phyloP scores from a whole-genome alignment of 2,113 vertebrate genomes.

The Pterocles orientalis region DNA sequence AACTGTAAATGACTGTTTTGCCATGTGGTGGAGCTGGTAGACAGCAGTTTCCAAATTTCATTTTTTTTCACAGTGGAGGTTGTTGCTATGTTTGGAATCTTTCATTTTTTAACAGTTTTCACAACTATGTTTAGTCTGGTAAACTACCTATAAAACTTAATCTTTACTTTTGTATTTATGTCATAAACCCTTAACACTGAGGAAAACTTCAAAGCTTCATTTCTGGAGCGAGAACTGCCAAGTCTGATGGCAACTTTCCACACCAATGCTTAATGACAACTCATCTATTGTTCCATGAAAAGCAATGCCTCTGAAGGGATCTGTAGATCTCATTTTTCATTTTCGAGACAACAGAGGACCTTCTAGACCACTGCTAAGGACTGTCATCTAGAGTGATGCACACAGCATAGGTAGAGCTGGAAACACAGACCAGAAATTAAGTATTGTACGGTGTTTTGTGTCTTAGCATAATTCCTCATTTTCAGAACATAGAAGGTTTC shows the following conservation, averaged over 20 bases:
- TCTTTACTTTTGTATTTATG: slow-evolving; percentile 48
- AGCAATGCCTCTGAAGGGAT: background rate
- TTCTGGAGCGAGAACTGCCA: slow-evolving; percentile 17
- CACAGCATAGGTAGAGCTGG: background rate
- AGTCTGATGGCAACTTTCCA: slow-evolving; percentile 43
- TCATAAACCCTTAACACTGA: background rate
- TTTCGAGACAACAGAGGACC: background rate
- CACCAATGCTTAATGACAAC: background rate
- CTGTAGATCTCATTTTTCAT: slow-evolving; percentile 11
- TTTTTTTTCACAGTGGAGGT: background rate
- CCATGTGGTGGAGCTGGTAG: slow-evolving; percentile 73
- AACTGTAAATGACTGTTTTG: slow-evolving; percentile 46
- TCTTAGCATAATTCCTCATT: background rate
- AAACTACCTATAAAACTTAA: slow-evolving; percentile 62
- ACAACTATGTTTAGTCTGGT: slow-evolving; percentile 64
- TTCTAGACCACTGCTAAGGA: background rate
- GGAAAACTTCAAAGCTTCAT: slow-evolving; percentile 32
- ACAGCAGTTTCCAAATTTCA: slow-evolving; percentile 24
- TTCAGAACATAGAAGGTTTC: background rate
- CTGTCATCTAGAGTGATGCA: background rate
- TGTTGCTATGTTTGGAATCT: slow-evolving; percentile 37
- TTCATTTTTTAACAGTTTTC: slow-evolving; percentile 21
- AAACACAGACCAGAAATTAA: background rate
- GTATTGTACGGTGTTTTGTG: background rate
- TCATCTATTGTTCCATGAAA: slow-evolving; percentile 46